A percentile compares a stretch with the other conserved stretches of the same genome.
phyloP scores from a whole-genome alignment of 2,797 vertebrate species.

The Sebastiscus tertius region DNA sequence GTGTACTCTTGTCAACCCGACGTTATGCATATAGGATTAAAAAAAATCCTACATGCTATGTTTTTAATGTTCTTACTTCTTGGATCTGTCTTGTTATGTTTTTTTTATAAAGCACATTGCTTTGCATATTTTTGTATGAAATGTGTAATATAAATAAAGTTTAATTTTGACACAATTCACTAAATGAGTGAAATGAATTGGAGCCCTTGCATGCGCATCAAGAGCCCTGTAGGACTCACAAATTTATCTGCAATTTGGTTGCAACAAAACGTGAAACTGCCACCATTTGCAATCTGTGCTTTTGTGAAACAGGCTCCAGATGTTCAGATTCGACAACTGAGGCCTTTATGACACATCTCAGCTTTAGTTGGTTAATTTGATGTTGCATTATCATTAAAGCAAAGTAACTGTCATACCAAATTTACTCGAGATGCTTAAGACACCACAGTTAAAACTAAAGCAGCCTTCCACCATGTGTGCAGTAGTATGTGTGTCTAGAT shows the following conservation, averaged over 20 bases:
- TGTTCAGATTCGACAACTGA: conserved; percentile 34
- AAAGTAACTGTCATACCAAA: conserved; percentile 21
- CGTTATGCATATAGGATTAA: too few relatives aligned
- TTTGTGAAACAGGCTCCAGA: conserved; percentile 37
- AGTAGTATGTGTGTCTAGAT: not conserved
- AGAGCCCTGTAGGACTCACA: not conserved
- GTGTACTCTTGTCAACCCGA: too few relatives aligned
- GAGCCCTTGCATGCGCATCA: not conserved
- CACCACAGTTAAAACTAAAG: conserved; percentile 16
- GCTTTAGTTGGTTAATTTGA: conserved; percentile 29
- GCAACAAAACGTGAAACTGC: not conserved
- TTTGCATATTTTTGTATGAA: not conserved
- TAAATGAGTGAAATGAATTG: not conserved
- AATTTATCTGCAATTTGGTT: not conserved
- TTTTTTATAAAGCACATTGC: not conserved
- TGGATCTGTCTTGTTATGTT: not conserved
- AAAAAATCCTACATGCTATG: not conserved
- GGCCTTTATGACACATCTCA: conserved; percentile 36
- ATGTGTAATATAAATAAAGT: not conserved
- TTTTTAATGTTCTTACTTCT: not conserved
- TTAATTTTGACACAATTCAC: not conserved
- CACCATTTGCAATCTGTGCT: conserved; percentile 18
- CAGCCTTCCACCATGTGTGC: conserved; percentile 20
- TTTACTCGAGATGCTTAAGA: conserved; percentile 20
- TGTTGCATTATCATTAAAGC: conserved; percentile 27